phyloP scores from a whole-genome alignment of 2,113 vertebrate species.

The Rhadina sibilatrix region DNA sequence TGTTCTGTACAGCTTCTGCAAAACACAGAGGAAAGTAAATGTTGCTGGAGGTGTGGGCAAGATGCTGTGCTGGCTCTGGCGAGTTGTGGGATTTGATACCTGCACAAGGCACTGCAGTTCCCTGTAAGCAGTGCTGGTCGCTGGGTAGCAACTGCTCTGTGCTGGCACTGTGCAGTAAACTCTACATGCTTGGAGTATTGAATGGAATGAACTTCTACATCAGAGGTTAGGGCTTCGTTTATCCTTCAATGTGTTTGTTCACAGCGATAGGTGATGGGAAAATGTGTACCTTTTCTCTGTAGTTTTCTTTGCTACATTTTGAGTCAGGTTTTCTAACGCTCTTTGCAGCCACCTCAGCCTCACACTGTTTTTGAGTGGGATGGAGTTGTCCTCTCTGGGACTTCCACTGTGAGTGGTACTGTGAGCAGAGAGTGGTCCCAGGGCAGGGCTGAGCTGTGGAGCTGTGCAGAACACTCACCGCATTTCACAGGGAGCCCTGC shows the following conservation, averaged over 20 bases:
- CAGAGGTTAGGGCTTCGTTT: not conserved
- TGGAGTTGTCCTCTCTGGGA: not conserved
- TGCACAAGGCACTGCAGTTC: not conserved
- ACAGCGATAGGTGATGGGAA: not conserved
- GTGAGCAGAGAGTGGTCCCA: not conserved
- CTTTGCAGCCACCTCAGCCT: not conserved
- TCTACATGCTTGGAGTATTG: not conserved
- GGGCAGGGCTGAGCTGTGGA: not conserved
- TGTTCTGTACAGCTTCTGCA: not conserved
- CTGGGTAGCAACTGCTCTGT: not conserved
- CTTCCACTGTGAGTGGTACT: not conserved
- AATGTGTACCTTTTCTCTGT: not conserved
- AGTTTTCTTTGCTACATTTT: not conserved
- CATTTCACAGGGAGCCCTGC: not conserved
- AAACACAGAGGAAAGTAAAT: not conserved
- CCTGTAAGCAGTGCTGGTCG: not conserved
- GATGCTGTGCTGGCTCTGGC: not conserved
- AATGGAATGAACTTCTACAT: rapidly evolving
- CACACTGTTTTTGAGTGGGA: rapidly evolving
- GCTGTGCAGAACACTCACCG: not conserved
- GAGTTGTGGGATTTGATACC: not conserved
- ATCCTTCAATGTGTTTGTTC: not conserved
- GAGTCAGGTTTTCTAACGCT: rapidly evolving
- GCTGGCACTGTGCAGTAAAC: not conserved
- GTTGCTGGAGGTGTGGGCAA: not conserved